Conservation (phyloP, 2,888 invertebrate genomes). For the Cryptocheilus praepositus region DNA sequence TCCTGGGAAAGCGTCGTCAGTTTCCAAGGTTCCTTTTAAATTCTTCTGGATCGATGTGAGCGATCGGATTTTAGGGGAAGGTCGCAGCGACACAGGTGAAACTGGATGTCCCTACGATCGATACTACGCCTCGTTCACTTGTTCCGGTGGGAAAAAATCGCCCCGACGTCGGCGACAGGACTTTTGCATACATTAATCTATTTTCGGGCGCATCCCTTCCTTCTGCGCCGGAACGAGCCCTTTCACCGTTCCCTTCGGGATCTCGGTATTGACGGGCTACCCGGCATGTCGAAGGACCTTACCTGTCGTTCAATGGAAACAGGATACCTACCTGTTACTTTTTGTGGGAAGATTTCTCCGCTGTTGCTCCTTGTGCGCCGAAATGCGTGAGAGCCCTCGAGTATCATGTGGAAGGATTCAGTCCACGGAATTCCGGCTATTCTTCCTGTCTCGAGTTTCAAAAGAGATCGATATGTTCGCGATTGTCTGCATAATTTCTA, state of each 20-base stretch:
- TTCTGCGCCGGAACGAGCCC: slow-evolving; percentile 41
- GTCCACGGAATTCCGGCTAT: slow-evolving; percentile 43
- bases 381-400: slow-evolving; percentile 46
- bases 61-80: slow-evolving; percentile 28
- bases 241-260: slow-evolving; percentile 35
- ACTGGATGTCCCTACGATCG: slow-evolving; percentile 55
- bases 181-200: slow-evolving; percentile 74
- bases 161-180: slow-evolving; percentile 39
- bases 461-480: slow-evolving; percentile 41
- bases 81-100: slow-evolving; percentile 67
- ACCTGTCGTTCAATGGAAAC: slow-evolving; percentile 72
- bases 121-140: slow-evolving; percentile 58
- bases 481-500: slow-evolving; percentile 28
- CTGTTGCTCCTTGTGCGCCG: slow-evolving; percentile 27
- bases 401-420: slow-evolving; percentile 47
- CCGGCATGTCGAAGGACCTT: slow-evolving; percentile 50
- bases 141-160: slow-evolving; percentile 71
- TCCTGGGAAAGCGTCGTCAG: slow-evolving; percentile 43
- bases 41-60: slow-evolving; percentile 35
- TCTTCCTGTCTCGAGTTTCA: slow-evolving; percentile 46
- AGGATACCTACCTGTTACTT: slow-evolving; percentile 73
- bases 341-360: slow-evolving; percentile 67
- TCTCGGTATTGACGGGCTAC: slow-evolving; percentile 45
- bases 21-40: slow-evolving; percentile 10
- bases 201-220: slow-evolving; percentile 55